These are phyloP conservation scores for Dryoscopus gambensis DNA, from an alignment of 2,113 vertebrate genomes.

Conservation along the genomic window DNA sequence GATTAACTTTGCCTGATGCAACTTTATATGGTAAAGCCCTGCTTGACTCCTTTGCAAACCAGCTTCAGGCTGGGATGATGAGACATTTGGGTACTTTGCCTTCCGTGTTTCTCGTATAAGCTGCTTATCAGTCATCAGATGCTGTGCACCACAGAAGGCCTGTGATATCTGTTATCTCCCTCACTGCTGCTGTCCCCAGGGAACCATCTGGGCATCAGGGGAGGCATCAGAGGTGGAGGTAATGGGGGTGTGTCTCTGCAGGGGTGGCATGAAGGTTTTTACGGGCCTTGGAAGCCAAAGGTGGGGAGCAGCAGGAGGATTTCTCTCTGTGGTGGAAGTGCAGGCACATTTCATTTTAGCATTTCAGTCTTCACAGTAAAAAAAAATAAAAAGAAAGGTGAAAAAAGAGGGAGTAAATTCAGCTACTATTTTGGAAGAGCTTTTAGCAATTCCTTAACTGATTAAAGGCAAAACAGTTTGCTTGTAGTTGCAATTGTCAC, in stretches of 20 bases:
- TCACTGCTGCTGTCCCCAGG: background rate
- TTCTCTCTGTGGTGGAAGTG: background rate
- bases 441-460: background rate
- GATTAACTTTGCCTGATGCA: background rate
- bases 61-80: background rate
- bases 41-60: background rate
- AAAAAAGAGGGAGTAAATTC: background rate
- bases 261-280: background rate
- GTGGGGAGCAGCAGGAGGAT: background rate
- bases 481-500: background rate
- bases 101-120: rapidly evolving
- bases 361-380: background rate
- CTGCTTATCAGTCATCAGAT: background rate
- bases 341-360: background rate
- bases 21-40: background rate
- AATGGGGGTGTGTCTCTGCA: background rate
- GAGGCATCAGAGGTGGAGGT: background rate
- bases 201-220: background rate
- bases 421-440: background rate
- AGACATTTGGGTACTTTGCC: background rate
- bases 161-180: background rate
- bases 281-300: background rate
- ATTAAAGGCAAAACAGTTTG: background rate
- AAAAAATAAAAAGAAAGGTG: background rate
- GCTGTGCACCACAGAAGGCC: background rate